Evolutionary conservation across 2,113 vertebrate species (phyloP).

Genomic region (Cinclus mexicanus): DNA sequence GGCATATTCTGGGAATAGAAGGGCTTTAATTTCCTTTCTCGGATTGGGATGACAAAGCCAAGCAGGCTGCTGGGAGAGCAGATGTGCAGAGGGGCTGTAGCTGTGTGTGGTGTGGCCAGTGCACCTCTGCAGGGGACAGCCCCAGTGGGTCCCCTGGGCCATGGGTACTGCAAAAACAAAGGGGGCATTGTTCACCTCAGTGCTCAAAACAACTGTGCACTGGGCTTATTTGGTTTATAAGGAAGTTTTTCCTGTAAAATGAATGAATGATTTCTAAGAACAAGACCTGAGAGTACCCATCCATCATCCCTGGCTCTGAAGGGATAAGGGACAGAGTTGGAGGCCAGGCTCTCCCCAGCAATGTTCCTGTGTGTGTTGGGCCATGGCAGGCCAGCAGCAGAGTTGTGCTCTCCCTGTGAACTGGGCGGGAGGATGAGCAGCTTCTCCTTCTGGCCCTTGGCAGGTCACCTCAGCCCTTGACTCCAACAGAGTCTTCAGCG

Average conservation of each 20-base stretch:
- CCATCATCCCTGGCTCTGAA: background rate
- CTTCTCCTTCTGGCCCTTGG: background rate
- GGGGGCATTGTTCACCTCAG: background rate
- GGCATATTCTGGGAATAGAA: background rate
- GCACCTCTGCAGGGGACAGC: background rate
- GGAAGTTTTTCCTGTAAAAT: background rate
- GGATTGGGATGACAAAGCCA: background rate
- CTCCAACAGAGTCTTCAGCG: constrained; percentile 89
- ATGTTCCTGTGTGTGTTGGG: fast-evolving
- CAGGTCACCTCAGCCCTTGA: constrained; percentile 82
- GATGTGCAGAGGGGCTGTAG: background rate
- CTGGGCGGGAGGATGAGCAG: background rate
- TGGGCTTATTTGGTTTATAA: background rate
- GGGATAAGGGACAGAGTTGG: background rate
- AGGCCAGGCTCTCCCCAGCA: background rate
- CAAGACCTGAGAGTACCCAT: background rate
- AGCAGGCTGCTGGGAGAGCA: background rate
- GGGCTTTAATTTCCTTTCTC: background rate
- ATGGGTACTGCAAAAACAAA: background rate
- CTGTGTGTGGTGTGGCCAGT: fast-evolving
- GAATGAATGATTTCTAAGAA: background rate
- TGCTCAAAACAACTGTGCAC: background rate
- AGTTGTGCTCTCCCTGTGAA: background rate
- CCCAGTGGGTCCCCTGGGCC: background rate
- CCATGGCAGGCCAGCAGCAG: background rate